These are phyloP conservation scores for Drosophila borealis DNA, from an alignment of 2,888 invertebrate genomes.

Conservation along the genomic window DNA sequence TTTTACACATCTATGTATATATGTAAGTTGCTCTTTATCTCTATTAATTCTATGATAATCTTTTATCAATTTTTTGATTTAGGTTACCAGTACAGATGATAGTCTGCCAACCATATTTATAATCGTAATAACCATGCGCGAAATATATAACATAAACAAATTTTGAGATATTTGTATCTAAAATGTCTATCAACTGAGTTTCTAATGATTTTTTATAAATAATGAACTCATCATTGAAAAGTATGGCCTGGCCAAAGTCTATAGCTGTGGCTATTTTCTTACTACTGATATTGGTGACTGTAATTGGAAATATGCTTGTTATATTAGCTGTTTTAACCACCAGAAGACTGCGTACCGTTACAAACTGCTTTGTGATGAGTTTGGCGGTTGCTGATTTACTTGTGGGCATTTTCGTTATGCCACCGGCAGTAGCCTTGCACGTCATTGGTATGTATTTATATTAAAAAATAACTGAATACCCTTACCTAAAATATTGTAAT, in stretches of 20 bases:
- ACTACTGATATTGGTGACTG: slow-evolving; percentile 89
- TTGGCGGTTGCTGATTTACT: slow-evolving; percentile 96
- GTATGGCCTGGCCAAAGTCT: slow-evolving; percentile 86
- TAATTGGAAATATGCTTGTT: slow-evolving; percentile 95
- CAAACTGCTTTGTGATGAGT: slow-evolving; percentile 97
- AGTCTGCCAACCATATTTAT: background rate
- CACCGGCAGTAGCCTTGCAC: slow-evolving; percentile 90
- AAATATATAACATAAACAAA: slow-evolving; percentile 5
- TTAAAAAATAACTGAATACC: too few relatives aligned
- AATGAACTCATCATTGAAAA: slow-evolving; percentile 67
- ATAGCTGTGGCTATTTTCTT: slow-evolving; percentile 87
- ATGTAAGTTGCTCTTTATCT: background rate
- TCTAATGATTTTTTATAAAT: slow-evolving; percentile 25
- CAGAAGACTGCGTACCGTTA: slow-evolving; percentile 94
- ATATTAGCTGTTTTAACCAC: slow-evolving; percentile 95
- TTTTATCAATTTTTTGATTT: background rate
- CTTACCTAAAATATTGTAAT: background rate
- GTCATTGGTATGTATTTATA: slow-evolving; percentile 86
- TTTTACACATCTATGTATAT: background rate
- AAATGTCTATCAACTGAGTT: slow-evolving; percentile 12
- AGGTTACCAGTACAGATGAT: background rate
- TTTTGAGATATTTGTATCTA: slow-evolving; percentile 4
- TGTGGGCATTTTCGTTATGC: slow-evolving; percentile 97
- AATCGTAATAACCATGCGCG: slow-evolving; percentile 8
- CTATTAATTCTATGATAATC: background rate